A percentile compares a stretch with the other conserved stretches of the same genome.
phyloP scores from a whole-genome alignment of 2,113 vertebrate species.

The Onychorhynchus coronatus region DNA sequence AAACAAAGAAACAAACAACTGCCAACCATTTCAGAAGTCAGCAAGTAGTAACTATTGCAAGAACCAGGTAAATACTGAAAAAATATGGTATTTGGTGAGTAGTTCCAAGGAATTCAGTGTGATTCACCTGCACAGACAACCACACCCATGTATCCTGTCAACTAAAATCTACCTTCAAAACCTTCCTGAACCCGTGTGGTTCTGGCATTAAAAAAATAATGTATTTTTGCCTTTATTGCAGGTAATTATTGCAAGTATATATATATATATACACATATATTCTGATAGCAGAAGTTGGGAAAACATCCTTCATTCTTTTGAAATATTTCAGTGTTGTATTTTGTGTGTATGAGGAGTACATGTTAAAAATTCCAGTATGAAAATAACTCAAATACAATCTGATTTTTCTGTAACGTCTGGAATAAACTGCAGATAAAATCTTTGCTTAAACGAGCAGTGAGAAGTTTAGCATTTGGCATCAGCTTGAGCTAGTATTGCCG shows the following conservation, averaged over 20 bases:
- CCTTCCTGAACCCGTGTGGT: neutral
- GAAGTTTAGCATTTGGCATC: neutral
- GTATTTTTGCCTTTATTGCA: neutral
- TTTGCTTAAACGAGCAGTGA: neutral
- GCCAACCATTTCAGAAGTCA: neutral
- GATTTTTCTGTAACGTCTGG: neutral
- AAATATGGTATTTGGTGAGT: accelerated
- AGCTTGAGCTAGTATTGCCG: neutral
- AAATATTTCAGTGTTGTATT: neutral
- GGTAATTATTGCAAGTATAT: neutral
- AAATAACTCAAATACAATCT: neutral
- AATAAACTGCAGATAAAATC: neutral
- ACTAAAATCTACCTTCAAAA: neutral
- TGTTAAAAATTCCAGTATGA: neutral
- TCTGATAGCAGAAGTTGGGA: neutral
- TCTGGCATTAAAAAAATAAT: neutral
- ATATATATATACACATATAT: neutral
- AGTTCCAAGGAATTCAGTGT: neutral
- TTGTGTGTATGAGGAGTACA: neutral
- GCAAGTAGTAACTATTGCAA: neutral
- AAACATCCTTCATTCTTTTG: neutral
- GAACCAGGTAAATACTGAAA: neutral
- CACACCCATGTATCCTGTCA: neutral
- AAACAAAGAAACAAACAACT: neutral
- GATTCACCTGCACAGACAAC: neutral